phyloP scores from a whole-genome alignment of 2,888 invertebrate species.

The Colostygia pectinataria region DNA sequence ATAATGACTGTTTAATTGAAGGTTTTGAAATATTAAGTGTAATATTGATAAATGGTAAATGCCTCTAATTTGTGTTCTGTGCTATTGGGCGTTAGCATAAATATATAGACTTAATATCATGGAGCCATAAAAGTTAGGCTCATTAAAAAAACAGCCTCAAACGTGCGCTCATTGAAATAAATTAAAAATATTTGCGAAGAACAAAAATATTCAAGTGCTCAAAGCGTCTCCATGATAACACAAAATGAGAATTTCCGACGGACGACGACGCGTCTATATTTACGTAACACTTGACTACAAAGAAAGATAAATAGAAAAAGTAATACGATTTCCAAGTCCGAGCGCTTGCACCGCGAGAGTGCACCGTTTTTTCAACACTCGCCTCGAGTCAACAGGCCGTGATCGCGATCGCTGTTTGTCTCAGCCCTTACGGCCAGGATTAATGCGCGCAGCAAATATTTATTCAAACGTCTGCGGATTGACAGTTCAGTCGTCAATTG shows the following conservation, averaged over 20 bases:
- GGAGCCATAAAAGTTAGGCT: neutral
- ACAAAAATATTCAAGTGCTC: conserved; percentile 40
- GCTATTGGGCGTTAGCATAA: conserved; percentile 19
- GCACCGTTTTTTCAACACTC: conserved; percentile 59
- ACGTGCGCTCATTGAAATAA: neutral
- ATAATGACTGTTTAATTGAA: conserved; percentile 32
- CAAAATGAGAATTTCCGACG: conserved; percentile 76
- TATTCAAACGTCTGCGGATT: conserved; percentile 80
- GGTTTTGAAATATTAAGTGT: conserved; percentile 31
- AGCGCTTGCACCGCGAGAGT: conserved; percentile 56
- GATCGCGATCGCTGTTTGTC: conserved; percentile 70
- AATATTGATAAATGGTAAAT: conserved; percentile 32
- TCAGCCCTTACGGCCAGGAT: conserved; percentile 64
- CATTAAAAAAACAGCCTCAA: neutral
- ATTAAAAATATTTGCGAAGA: conserved; percentile 29
- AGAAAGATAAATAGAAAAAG: conserved; percentile 79
- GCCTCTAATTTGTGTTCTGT: conserved; percentile 18
- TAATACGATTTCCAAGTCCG: conserved; percentile 75
- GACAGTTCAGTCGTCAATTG: conserved; percentile 82
- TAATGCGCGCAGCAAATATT: conserved; percentile 82
- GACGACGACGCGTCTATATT: conserved; percentile 71
- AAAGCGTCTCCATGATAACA: conserved; percentile 61
- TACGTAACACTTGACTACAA: conserved; percentile 82
- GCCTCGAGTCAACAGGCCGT: conserved; percentile 69
- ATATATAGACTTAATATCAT: too few species aligned